phyloP scores from a whole-genome alignment of 2,113 vertebrate genomes.

The Excalfactoria chinensis region DNA sequence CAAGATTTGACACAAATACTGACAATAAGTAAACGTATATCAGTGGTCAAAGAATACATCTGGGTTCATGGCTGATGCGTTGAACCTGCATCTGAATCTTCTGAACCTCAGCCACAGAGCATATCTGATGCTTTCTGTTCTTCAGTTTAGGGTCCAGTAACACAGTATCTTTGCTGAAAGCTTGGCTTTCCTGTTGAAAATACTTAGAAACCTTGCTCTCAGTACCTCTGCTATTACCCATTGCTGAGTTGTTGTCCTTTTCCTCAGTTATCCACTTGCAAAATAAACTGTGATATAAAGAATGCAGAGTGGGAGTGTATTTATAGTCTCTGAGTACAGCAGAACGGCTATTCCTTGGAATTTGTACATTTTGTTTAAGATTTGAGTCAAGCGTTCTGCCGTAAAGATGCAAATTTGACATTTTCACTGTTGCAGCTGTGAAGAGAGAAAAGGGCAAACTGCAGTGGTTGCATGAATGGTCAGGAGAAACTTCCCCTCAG shows the following conservation, averaged over 20 bases:
- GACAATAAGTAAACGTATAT: neutral
- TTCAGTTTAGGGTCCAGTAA: neutral
- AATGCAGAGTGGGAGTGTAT: neutral
- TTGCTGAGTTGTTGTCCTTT: neutral
- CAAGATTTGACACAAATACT: neutral
- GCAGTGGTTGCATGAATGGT: neutral
- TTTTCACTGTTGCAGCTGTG: neutral
- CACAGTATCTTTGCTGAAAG: neutral
- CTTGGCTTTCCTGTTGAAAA: neutral
- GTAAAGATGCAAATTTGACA: neutral
- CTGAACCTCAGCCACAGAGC: neutral
- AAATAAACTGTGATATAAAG: neutral
- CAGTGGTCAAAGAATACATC: neutral
- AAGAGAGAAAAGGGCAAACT: neutral
- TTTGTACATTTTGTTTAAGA: fast-evolving
- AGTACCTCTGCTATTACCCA: neutral
- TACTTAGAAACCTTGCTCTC: neutral
- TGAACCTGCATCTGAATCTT: too few species aligned
- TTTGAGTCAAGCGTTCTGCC: neutral
- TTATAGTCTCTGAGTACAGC: neutral
- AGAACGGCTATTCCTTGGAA: neutral
- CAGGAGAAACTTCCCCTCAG: neutral
- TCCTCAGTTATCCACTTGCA: neutral
- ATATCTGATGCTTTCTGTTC: neutral
- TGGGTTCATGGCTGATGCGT: neutral